Evolutionary conservation across 2,797 vertebrate species (phyloP), one percentile per base, ranked within the genome.

Genomic region (Coranthus polyacanthus): DNA sequence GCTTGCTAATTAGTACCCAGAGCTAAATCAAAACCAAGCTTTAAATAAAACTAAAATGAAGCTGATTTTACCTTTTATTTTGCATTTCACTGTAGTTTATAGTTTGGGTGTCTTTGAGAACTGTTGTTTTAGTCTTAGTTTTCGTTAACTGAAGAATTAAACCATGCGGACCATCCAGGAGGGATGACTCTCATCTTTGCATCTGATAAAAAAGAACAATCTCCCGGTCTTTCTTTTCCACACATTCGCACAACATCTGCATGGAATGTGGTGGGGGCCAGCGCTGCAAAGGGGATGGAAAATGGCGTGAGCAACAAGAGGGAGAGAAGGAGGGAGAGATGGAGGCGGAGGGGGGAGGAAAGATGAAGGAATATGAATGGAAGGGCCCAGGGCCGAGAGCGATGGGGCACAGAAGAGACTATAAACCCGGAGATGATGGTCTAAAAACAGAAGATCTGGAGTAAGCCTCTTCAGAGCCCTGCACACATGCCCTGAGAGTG

Each of bases 371-470:
- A 74, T 85, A 83, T 79, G 82, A 87, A 85, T 78, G 85, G 75
- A 71, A 46, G 46, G n/a, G 45, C 17, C 16, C 37, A 22, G 17
- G 17, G 15, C 0, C 6, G 26, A 22, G 42, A 2, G 59, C 7
- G 17, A 76, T 18, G 49, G 76, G 56, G 24, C 66, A 53, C 8
- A n/a, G 72, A n/a, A 44, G 43, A 77, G 81, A 59, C 60, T 50
- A n/a, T 81, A 83, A 84, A 78, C 53, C 75, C 60, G 46, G 72
- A 81, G 83, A 84, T 82, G 83, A 89, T 60, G 61, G 79, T 75
- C 82, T 75, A 61, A 79, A 86, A 75, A 58, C 72, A 49, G 54
- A 72, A 74, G 75, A 84, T 88, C 80, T 78, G 38, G 62, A 69
- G 43, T 85, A 85, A 87, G 78, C 72, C 78, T 83, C 56, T 22